Conservation (phyloP, 2,797 vertebrate species). For the Alca torda region DNA sequence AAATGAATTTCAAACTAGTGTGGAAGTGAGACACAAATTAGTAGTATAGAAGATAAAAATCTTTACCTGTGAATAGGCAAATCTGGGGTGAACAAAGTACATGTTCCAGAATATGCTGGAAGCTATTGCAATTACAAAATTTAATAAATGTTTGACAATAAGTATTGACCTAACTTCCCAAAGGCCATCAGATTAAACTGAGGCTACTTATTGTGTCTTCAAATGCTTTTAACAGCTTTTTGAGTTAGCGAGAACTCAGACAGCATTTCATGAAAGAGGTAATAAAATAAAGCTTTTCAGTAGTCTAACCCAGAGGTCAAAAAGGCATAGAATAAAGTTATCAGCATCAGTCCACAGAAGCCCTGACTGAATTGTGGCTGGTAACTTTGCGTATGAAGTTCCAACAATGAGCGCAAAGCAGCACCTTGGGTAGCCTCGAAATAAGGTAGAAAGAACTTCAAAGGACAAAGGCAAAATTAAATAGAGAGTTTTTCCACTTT, state of each 20-base stretch:
- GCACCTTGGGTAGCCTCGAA: background rate
- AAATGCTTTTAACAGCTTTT: slow-evolving; percentile 16
- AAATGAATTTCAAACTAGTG: background rate
- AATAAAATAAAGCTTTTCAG: background rate
- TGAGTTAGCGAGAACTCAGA: background rate
- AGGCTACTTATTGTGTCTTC: background rate
- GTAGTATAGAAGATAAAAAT: background rate
- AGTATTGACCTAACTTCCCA: background rate
- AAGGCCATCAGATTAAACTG: slow-evolving; percentile 4
- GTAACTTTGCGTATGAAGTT: background rate
- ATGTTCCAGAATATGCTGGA: background rate
- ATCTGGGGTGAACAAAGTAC: background rate
- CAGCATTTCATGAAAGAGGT: background rate
- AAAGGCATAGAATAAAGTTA: slow-evolving; percentile 2
- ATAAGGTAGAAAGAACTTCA: background rate
- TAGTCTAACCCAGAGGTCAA: background rate
- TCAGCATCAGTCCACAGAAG: background rate
- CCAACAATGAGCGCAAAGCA: background rate
- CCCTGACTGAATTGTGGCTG: background rate
- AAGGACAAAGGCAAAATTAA: background rate
- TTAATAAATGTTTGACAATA: slow-evolving; percentile 21
- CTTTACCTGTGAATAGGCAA: background rate
- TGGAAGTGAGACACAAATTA: background rate
- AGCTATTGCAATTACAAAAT: background rate
- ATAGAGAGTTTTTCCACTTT: background rate